Base-by-base conservation (phyloP, 1,140 invertebrate species). In the Neodiprion virginianus region DNA sequence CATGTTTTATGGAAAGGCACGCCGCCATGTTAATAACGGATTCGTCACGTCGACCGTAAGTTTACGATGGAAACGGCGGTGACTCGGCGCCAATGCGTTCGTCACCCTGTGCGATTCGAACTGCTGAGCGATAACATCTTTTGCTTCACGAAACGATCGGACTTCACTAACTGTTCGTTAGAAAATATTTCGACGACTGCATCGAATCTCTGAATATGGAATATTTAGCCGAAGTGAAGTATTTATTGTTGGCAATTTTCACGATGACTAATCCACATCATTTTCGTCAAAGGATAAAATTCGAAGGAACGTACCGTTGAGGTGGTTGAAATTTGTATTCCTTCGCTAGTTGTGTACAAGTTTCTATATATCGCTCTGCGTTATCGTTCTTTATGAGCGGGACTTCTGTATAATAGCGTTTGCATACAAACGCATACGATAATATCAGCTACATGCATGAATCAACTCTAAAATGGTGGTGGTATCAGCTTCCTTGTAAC, bases 11-110 rank as follows among this genome's bases (percentile, higher is more conserved):
- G 53, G 53, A 61, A 61, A 4, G n/a, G 53, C 53, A 17, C 53
- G 53, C 53, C n/a, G 53, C 53, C 53, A 61, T 61, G 53, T 61
- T 61, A 61, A 61, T 61, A 61, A 61, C 53, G 53, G 53, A 61
- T 61, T 61, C 53, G 53, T 61, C 53, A 61, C 53, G n/a, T 61
- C 53, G 53, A 61, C 5, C 53, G 11, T 61, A 61, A 12, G 53
- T 61, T 61, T 61, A 61, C 53, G 53, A 17, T 17, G 11, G 53
- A 61, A 14, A 61, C 53, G n/a, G 53, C 11, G 53, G 53, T 40
- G 28, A 40, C 11, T 61, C 53, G n/a, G 0, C 53, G 53, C 11
- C n/a, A 61, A 61, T 5, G 53, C 53, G 53, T 14, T 61, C 53
- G 53, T 14, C 53, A 17, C 53, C n/a, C 53, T 61, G n/a, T 12